A percentile compares a stretch with the other conserved stretches of the same genome.
Conservation (phyloP, 2,113 vertebrate species). For the Burhinus bistriatus region DNA sequence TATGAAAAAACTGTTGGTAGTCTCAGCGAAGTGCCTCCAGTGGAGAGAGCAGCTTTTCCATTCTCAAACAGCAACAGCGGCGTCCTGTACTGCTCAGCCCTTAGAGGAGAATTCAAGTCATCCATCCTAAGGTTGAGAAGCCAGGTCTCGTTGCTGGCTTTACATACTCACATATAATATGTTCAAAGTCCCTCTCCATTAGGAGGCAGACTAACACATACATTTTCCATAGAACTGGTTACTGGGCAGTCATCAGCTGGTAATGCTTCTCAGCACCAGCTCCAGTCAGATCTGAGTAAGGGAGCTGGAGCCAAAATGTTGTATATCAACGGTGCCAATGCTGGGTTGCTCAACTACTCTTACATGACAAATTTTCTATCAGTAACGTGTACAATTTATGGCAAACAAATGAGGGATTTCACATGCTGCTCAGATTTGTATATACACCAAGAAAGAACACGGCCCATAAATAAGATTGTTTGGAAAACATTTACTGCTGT, state of each 20-base stretch:
- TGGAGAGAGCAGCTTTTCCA: not conserved
- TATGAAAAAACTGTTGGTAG: not conserved
- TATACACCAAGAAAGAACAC: conserved; percentile 26
- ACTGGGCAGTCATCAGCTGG: not conserved
- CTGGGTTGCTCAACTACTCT: not conserved
- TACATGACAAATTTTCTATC: conserved; percentile 11
- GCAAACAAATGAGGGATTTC: conserved; percentile 42
- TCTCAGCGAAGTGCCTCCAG: not conserved
- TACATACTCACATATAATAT: not conserved
- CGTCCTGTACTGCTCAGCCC: not conserved
- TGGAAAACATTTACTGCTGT: conserved; percentile 69
- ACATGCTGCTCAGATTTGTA: conserved; percentile 17
- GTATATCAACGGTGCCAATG: not conserved
- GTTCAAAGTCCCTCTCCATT: not conserved
- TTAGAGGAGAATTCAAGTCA: not conserved
- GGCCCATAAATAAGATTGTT: conserved; percentile 59
- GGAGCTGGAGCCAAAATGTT: not conserved
- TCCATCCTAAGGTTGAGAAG: not conserved
- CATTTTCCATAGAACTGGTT: not conserved
- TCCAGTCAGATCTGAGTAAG: not conserved
- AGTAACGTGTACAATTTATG: conserved; percentile 27
- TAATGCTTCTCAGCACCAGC: not conserved
- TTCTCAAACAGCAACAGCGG: not conserved
- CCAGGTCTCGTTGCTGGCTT: not conserved
- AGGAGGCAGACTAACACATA: not conserved